These are phyloP conservation scores for Crenuchus spilurus DNA, from an alignment of 2,797 vertebrate genomes.

Conservation along the genomic window DNA sequence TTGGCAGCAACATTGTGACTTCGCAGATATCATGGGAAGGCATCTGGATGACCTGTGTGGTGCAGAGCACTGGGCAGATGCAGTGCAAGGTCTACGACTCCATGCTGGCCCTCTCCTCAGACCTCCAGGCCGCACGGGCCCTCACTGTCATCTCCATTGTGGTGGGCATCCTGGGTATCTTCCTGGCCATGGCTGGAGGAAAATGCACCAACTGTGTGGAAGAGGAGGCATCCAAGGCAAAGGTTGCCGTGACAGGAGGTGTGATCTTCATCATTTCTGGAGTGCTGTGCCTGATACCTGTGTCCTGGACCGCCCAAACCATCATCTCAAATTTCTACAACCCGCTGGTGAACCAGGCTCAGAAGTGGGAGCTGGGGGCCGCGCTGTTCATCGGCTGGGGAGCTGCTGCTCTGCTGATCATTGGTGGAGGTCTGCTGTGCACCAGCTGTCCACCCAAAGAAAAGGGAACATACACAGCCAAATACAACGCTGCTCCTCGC, in stretches of 20 bases:
- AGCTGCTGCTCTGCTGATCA: conserved; percentile 80
- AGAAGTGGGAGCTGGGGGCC: conserved; percentile 89
- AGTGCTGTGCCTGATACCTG: conserved; percentile 82
- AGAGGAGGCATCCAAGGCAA: conserved; percentile 79
- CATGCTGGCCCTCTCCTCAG: conserved; percentile 85
- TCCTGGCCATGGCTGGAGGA: conserved; percentile 84
- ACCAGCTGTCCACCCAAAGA: conserved; percentile 81
- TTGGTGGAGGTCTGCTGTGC: conserved; percentile 89
- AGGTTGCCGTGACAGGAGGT: conserved; percentile 82
- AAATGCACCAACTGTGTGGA: conserved; percentile 95
- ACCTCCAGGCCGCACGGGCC: conserved; percentile 91
- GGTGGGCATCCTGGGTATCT: conserved; percentile 83
- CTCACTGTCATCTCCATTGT: conserved; percentile 83
- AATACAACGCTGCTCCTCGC: conserved; percentile 80
- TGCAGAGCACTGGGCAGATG: conserved; percentile 97
- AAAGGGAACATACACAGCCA: conserved; percentile 77
- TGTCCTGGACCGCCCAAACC: conserved; percentile 89
- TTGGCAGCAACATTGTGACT: conserved; percentile 91
- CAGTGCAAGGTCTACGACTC: conserved; percentile 97
- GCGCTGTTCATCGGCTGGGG: conserved; percentile 94
- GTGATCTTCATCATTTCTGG: conserved; percentile 81
- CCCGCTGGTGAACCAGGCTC: conserved; percentile 75
- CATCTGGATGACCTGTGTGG: conserved; percentile 95
- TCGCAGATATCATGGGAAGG: conserved; percentile 90
- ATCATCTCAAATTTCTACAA: conserved; percentile 92